Conservation (phyloP, 1,140 invertebrate genomes). For the Trachymyrmex cornetzi region DNA sequence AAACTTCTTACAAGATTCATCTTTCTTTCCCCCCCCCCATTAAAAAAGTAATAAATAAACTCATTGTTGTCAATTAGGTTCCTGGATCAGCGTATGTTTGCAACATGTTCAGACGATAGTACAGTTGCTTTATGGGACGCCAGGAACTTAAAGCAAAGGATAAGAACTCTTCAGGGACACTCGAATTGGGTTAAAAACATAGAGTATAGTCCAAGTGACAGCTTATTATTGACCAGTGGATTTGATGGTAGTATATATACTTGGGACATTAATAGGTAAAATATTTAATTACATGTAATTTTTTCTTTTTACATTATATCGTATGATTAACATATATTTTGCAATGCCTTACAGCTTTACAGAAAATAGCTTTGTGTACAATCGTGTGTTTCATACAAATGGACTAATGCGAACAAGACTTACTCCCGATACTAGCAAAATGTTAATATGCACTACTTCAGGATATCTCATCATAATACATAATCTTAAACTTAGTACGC, state of each 20-base stretch:
- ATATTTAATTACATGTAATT: not conserved
- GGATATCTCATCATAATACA: conserved; percentile 97
- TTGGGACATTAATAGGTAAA: conserved; percentile 96
- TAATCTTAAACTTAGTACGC: conserved; percentile 93
- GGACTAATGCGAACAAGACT: conserved; percentile 96
- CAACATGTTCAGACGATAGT: conserved; percentile 97
- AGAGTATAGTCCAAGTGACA: conserved; percentile 95
- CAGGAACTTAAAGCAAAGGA: conserved; percentile 92
- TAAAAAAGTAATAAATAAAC: no score
- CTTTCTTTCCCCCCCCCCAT: no score
- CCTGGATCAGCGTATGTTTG: conserved; percentile 95
- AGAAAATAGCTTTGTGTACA: conserved; percentile 92
- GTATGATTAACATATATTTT: conserved; percentile 27
- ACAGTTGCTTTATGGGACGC: conserved; percentile 97
- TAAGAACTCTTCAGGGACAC: conserved; percentile 94
- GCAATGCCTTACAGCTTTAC: conserved; percentile 87
- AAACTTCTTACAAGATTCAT: no score
- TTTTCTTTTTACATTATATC: not conserved
- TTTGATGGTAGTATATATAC: conserved; percentile 97
- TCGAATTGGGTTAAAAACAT: conserved; percentile 99
- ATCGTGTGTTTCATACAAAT: conserved; percentile 93
- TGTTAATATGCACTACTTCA: conserved; percentile 96
- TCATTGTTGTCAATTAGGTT: conserved; percentile 89
- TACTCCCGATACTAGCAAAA: conserved; percentile 94
- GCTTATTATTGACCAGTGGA: conserved; percentile 95